These are phyloP conservation scores for Mythimna impura DNA, from an alignment of 2,888 invertebrate genomes.

Conservation along the genomic window DNA sequence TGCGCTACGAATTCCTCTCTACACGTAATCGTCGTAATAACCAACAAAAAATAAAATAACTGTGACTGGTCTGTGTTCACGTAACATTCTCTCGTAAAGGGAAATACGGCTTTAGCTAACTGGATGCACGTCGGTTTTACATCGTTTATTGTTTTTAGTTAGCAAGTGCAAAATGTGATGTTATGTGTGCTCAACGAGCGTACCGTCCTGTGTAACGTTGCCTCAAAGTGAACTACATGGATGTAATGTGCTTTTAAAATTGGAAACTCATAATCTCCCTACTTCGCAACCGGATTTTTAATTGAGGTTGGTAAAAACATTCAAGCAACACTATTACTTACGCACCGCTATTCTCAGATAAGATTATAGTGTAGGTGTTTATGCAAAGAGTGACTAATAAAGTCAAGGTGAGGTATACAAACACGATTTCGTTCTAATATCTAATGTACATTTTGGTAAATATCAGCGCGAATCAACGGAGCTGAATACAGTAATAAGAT, in stretches of 20 bases:
- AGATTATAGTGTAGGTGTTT: conserved; percentile 67
- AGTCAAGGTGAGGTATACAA: conserved; percentile 67
- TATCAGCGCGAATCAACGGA: conserved; percentile 59
- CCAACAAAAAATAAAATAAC: conserved; percentile 77
- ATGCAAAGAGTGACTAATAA: conserved; percentile 67
- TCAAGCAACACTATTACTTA: conserved; percentile 46
- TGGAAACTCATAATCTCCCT: conserved; percentile 78
- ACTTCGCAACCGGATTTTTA: conserved; percentile 71
- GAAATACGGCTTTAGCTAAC: conserved; percentile 71
- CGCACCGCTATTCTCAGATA: conserved; percentile 53
- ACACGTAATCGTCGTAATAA: conserved; percentile 83
- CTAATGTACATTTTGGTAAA: conserved; percentile 64
- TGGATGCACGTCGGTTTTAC: conserved; percentile 78
- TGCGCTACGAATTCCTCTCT: conserved; percentile 58
- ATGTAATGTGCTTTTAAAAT: conserved; percentile 85
- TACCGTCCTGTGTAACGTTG: conserved; percentile 86
- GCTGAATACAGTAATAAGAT: conserved; percentile 53
- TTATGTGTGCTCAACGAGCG: conserved; percentile 86
- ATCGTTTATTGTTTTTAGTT: conserved; percentile 79
- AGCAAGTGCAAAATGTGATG: conserved; percentile 89
- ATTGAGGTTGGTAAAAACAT: conserved; percentile 73
- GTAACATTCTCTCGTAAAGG: conserved; percentile 72
- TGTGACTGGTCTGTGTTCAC: conserved; percentile 78
- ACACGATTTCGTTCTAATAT: conserved; percentile 58
- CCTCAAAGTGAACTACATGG: conserved; percentile 85